Evolutionary conservation across 2,113 vertebrate species (phyloP), one percentile per base, ranked within the genome.

Genomic region (Burhinus bistriatus): DNA sequence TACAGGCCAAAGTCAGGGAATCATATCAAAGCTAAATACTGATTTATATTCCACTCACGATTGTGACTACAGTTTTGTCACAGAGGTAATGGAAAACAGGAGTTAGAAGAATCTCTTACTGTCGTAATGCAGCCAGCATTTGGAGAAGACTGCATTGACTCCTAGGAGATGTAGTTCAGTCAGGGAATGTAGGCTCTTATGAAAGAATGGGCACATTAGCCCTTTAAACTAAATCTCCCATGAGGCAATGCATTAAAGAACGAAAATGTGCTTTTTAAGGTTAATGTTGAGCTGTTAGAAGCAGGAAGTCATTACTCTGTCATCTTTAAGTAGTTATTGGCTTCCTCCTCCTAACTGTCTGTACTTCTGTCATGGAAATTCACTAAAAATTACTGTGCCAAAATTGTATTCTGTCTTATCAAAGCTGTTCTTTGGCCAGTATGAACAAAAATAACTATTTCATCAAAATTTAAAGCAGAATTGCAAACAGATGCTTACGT

Each of bases 1-100:
- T 99, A 78, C 98, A 99, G 93, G 96, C 98, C 22, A 99, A 98
- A 97, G 98, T 99, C 78, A 98, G 99, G n/a, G 99, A 99, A 86
- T 79, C 97, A 58, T 95, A 93, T 90, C 87, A 97, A 91, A 94
- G 97, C n/a, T 97, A 87, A 95, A 91, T 34, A 16, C 45, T 69
- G 47, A 66, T 85, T 44, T 38, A 64, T 70, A 45, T 51, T 25
- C 25, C 40, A 30, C 40, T 78, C 27, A 51, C 17, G 29, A 38
- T 62, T 32, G 27, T 12, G 9, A 38, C 27, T 32, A 62, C 36
- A 14, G n/a, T 78, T 62, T 51, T 78, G 58, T 78, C 75, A 62
- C 45, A 49, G 75, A 49, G 58, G 75, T 49, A 45, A 61, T 16
- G 20, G 58, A 78, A 64, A 62, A 40, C 45, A 38, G 47, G 58